phyloP scores from a whole-genome alignment of 2,888 invertebrate species.

The Petrophora chlorosata region DNA sequence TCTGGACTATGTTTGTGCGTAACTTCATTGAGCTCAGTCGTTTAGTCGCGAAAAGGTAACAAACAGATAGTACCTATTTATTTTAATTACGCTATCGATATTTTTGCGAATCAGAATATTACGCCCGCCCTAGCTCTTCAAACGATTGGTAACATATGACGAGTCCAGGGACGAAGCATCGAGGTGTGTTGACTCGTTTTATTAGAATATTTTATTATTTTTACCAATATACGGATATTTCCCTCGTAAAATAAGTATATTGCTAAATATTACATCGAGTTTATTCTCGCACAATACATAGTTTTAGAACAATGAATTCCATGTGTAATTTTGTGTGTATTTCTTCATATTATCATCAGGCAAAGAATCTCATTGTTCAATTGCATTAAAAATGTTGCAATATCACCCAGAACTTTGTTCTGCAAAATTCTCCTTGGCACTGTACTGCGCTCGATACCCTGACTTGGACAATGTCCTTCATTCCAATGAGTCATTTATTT shows the following conservation, averaged over 20 bases:
- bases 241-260: conserved; percentile 10
- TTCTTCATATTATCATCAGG: too few relatives aligned
- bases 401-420: too few relatives aligned
- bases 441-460: background rate
- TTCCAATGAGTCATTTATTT: too few relatives aligned
- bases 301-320: too few relatives aligned
- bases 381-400: background rate
- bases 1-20: too few relatives aligned
- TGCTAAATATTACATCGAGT: too few relatives aligned
- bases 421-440: background rate
- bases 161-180: conserved; percentile 20
- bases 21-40: too few relatives aligned
- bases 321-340: too few relatives aligned
- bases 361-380: background rate
- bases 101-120: background rate
- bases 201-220: conserved; percentile 35
- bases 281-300: too few relatives aligned
- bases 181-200: conserved; percentile 30
- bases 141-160: conserved; percentile 37
- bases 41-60: too few relatives aligned
- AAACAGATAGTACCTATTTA: too few relatives aligned
- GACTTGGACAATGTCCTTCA: background rate
- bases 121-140: conserved; percentile 23
- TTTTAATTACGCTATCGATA: too few relatives aligned
- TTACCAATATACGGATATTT: conserved; percentile 28